Percentiles rank a stretch among this genome's conserved stretches.
These are phyloP conservation scores for Listronotus oregonensis DNA, from an alignment of 1,140 invertebrate genomes.

Conservation along the genomic window DNA sequence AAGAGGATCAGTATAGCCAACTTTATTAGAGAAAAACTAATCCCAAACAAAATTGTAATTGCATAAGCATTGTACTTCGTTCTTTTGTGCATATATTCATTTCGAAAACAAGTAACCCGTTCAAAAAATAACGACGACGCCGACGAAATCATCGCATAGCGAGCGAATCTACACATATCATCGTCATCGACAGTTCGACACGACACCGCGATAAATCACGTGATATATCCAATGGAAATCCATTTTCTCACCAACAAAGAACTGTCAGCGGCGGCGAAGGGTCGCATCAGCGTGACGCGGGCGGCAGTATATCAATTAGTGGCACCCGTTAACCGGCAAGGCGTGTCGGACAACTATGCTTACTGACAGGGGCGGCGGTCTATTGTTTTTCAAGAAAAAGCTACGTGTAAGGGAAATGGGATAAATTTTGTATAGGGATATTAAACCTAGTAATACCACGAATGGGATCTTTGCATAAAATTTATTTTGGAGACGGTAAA, in stretches of 20 bases:
- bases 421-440: too few relatives aligned
- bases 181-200: slow-evolving; percentile 16
- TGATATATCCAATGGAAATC: slow-evolving; percentile 40
- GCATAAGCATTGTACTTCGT: too few relatives aligned
- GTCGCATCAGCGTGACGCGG: slow-evolving; percentile 15
- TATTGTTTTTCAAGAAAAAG: not conserved
- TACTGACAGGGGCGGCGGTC: not conserved
- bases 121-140: too few relatives aligned
- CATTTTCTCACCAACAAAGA: slow-evolving; percentile 40
- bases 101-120: too few relatives aligned
- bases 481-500: too few relatives aligned
- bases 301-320: slow-evolving; percentile 38
- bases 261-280: slow-evolving; percentile 28
- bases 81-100: too few relatives aligned
- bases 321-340: slow-evolving; percentile 37
- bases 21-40: too few relatives aligned
- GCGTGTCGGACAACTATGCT: slow-evolving; percentile 22
- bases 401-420: too few relatives aligned
- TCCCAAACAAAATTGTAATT: too few relatives aligned
- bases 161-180: slow-evolving; percentile 6
- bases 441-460: too few relatives aligned
- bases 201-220: slow-evolving; percentile 35
- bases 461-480: too few relatives aligned
- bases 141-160: not conserved
- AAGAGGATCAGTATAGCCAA: too few relatives aligned